A percentile compares a stretch with the other conserved stretches of the same genome.
phyloP scores from a whole-genome alignment of 2,797 vertebrate species.

The Hirundo rustica region DNA sequence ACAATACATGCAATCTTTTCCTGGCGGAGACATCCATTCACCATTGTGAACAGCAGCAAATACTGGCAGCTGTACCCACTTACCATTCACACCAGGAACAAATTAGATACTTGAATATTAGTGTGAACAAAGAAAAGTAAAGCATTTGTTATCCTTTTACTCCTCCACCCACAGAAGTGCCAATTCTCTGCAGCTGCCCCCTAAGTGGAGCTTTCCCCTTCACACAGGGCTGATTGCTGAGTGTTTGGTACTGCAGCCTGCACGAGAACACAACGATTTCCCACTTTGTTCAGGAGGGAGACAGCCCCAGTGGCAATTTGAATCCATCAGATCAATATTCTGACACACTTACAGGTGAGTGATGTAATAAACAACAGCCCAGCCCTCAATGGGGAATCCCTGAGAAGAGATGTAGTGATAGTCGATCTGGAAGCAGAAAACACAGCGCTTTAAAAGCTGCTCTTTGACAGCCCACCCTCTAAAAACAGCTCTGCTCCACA shows the following conservation, averaged over 20 bases:
- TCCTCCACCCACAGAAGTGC: background rate
- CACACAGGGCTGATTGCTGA: background rate
- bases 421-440: constrained; percentile 81
- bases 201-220: background rate
- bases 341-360: constrained; percentile 83
- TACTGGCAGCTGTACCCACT: constrained; percentile 55
- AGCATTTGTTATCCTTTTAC: constrained; percentile 6
- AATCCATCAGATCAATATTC: background rate
- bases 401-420: constrained; percentile 89
- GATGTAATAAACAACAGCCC: constrained; percentile 91
- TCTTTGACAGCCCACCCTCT: background rate
- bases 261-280: background rate
- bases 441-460: background rate
- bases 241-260: background rate
- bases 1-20: background rate
- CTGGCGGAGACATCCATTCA: background rate
- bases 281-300: background rate
- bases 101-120: constrained; percentile 42
- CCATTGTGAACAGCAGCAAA: background rate
- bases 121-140: constrained; percentile 18
- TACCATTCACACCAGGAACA: constrained; percentile 23
- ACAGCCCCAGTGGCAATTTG: background rate
- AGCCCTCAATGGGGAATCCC: constrained; percentile 86
- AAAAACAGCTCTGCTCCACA: background rate
- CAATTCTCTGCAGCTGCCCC: constrained; percentile 50